These are phyloP conservation scores for Damaliscus lunatus DNA, from an alignment of 2,113 vertebrate genomes.

Conservation along the genomic window DNA sequence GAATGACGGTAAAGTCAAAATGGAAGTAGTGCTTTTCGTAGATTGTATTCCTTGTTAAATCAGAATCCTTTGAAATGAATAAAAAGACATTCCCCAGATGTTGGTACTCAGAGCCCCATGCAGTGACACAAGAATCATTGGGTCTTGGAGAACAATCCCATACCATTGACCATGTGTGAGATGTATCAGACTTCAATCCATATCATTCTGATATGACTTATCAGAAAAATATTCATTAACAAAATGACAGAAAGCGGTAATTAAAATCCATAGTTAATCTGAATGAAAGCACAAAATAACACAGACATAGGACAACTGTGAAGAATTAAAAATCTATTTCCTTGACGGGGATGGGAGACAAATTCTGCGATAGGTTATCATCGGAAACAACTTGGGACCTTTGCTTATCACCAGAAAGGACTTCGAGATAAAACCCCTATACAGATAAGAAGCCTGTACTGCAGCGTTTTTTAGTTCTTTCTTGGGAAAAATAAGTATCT, in stretches of 20 bases:
- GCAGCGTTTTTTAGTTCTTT: neutral
- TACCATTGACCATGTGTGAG: neutral
- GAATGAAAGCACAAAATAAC: constrained; percentile 36
- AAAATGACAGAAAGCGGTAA: constrained; percentile 26
- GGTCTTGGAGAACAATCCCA: neutral
- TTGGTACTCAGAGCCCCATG: neutral
- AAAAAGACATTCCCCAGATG: constrained; percentile 52
- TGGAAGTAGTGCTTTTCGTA: neutral
- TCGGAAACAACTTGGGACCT: neutral
- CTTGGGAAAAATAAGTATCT: neutral
- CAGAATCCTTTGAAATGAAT: constrained; percentile 44
- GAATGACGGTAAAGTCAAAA: constrained; percentile 37
- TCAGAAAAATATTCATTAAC: constrained; percentile 55
- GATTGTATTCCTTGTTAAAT: constrained; percentile 33
- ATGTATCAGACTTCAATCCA: neutral
- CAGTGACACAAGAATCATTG: neutral
- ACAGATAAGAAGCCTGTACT: neutral
- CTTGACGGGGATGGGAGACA: neutral
- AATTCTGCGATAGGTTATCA: neutral
- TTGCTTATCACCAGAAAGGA: neutral
- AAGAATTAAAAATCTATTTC: constrained; percentile 45
- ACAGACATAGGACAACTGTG: neutral
- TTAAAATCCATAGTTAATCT: constrained; percentile 52
- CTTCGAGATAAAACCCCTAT: neutral
- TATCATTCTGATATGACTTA: neutral